Percentiles rank a stretch among this genome's conserved stretches.
Evolutionary conservation across 2,888 invertebrate genomes (phyloP).

Genomic region (Aromia moschata): DNA sequence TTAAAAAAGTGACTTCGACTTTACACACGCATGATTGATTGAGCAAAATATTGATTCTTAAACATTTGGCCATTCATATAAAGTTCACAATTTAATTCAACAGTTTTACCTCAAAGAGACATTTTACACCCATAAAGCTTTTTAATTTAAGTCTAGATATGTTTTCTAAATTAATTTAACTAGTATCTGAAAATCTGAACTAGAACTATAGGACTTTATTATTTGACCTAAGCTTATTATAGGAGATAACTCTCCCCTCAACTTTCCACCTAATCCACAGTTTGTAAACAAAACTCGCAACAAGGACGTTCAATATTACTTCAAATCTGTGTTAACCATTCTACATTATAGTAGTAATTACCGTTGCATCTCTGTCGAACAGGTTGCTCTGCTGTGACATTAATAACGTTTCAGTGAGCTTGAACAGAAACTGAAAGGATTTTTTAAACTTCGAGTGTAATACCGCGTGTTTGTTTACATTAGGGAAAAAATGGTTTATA

Average conservation of each 20-base stretch:
- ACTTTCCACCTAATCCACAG: slow-evolving; percentile 2
- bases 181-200: too few species aligned
- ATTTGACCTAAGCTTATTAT: too few species aligned
- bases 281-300: slow-evolving; percentile 11
- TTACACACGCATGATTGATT: too few species aligned
- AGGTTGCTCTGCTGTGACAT: slow-evolving; percentile 8
- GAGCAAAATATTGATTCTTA: too few species aligned
- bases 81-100: too few species aligned
- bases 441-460: background rate
- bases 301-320: slow-evolving; percentile 24
- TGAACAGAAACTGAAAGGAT: slow-evolving; percentile 1
- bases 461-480: background rate
- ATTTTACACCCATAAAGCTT: too few species aligned
- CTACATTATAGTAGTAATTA: slow-evolving; percentile 14
- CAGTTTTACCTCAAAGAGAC: too few species aligned
- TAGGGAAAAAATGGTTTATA: slow-evolving; percentile 46
- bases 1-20: too few species aligned
- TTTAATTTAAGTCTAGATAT: too few species aligned
- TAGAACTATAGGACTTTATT: too few species aligned
- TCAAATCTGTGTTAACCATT: slow-evolving; percentile 15
- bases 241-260: background rate
- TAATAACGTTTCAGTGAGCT: slow-evolving; percentile 4
- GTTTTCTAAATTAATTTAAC: too few species aligned
- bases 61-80: too few species aligned
- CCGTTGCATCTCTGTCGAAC: slow-evolving; percentile 21